Percentiles rank a stretch among this genome's conserved stretches.
Evolutionary conservation across 2,797 vertebrate genomes (phyloP).

Genomic region (Poeciliopsis paucimaculata): DNA sequence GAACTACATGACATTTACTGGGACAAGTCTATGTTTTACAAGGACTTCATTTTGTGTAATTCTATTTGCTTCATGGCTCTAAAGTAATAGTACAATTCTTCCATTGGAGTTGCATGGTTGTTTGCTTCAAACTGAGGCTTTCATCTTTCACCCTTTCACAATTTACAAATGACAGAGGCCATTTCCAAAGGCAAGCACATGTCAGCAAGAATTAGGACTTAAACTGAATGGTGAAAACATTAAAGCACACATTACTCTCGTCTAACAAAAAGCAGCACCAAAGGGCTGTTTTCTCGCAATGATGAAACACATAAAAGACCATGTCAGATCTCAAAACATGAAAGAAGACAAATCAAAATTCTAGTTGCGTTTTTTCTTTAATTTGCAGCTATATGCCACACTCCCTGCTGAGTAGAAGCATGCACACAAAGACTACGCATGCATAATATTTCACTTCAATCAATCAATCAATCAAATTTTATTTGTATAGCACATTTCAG

Average conservation of each 20-base stretch:
- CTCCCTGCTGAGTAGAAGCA: constrained; percentile 37
- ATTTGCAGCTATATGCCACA: constrained; percentile 21
- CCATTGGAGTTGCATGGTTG: not conserved
- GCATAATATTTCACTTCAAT: not conserved
- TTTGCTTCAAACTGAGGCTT: constrained; percentile 16
- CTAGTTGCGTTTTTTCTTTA: constrained; percentile 10
- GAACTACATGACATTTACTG: not conserved
- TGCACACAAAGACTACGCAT: constrained; percentile 20
- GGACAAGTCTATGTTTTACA: not conserved
- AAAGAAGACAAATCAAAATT: constrained; percentile 36
- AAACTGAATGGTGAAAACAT: constrained; percentile 28
- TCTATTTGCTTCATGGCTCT: not conserved
- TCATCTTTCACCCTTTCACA: constrained; percentile 3
- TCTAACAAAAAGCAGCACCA: constrained; percentile 25
- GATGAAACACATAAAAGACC: constrained; percentile 44
- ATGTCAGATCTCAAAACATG: constrained; percentile 25
- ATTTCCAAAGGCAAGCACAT: constrained; percentile 30
- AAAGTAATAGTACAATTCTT: constrained; percentile 1
- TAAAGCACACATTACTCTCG: constrained; percentile 21
- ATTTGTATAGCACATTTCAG: too few relatives aligned
- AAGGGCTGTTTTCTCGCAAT: not conserved
- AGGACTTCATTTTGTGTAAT: not conserved
- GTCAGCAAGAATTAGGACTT: constrained; percentile 24
- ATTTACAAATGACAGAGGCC: constrained; percentile 37
- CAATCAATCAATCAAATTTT: too few relatives aligned